Conservation (phyloP, 2,113 vertebrate genomes). For the Antigone vipio region DNA sequence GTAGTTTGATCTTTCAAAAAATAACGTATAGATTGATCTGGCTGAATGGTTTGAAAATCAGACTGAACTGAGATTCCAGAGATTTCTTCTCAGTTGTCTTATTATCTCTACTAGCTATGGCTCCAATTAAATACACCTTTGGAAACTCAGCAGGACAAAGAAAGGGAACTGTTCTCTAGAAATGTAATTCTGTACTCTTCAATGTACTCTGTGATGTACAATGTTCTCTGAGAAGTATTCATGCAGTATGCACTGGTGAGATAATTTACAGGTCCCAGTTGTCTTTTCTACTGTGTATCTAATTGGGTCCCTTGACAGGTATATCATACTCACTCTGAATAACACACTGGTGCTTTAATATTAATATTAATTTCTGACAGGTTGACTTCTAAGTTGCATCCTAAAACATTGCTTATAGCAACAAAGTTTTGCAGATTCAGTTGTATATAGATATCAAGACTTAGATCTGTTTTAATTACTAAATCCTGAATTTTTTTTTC, state of each 20-base stretch:
- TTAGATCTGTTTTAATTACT: background rate
- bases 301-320: background rate
- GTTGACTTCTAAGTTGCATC: background rate
- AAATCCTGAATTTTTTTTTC: background rate
- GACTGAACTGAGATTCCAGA: background rate
- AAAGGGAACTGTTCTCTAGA: background rate
- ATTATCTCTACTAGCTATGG: background rate
- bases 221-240: background rate
- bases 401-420: background rate
- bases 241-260: background rate
- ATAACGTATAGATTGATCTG: background rate
- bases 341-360: background rate
- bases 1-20: background rate
- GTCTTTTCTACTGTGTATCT: background rate
- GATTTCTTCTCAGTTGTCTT: background rate
- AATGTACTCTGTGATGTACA: background rate
- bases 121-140: background rate
- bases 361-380: background rate
- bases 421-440: background rate
- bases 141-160: background rate
- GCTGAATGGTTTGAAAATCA: background rate
- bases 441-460: background rate
- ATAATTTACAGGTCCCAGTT: background rate
- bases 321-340: background rate
- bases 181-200: background rate